Evolutionary conservation across 2,888 invertebrate species (phyloP), one percentile per base, ranked within the genome.

Genomic region (Lithophane semibrunnea): DNA sequence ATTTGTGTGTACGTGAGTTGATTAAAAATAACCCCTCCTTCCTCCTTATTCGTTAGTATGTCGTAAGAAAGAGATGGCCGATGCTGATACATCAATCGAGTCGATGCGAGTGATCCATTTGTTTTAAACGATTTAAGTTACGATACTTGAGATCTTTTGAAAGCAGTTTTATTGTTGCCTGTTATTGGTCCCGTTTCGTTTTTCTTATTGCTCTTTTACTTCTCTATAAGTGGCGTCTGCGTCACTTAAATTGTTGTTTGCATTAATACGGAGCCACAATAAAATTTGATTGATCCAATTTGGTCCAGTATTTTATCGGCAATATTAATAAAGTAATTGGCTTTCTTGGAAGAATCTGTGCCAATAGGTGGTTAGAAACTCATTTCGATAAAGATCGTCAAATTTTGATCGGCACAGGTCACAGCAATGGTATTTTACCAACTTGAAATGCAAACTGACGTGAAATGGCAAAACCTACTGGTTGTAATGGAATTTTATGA

Each of bases 1-100:
- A 83, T 78, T 86, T 88, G 79, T 82, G 56, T 75, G 73, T 83
- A 84, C 89, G 88, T 86, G 89, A 52, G 56, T 67, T 44, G 87
- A 70, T 58, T 84, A 81, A 73, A 89, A 84, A 84, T 87, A 86
- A 71, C 67, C 60, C n/a, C n/a, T 64, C 29, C 13, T 49, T 65
- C 42, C 63, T 77, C 60, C 49, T 79, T 69, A 78, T 71, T 73
- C 66, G 75, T 64, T 73, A 21, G 42, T 77, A 42, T 66, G 58
- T 64, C 37, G 71, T 64, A 77, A 54, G 79, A 88, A 69, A 82
- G 75, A 76, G 81, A 80, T 49, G 37, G 63, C 60, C 12, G 67
- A 80, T 77, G 65, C 64, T 18, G 44, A 79, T 79, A 68, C 70
- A 72, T 77, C 75, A 72, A 87, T 73, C 37, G 42, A 58, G 37